Conservation (phyloP, 2,888 invertebrate genomes). For the Synanthedon vespiformis region DNA sequence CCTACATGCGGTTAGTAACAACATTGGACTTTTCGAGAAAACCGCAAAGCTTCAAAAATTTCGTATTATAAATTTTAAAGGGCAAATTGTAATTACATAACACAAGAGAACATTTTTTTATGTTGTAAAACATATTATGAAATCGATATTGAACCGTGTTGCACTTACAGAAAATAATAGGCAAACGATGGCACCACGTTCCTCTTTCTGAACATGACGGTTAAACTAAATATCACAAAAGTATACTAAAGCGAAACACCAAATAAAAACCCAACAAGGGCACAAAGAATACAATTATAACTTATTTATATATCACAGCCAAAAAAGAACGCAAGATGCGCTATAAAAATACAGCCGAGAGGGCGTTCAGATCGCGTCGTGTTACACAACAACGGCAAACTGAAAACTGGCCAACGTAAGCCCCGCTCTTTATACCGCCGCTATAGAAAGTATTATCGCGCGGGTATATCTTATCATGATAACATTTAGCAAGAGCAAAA, state of each 20-base stretch:
- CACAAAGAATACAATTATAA: slow-evolving; percentile 12
- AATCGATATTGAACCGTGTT: too few species aligned
- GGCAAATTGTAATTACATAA: too few species aligned
- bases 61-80: too few species aligned
- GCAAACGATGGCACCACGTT: slow-evolving; percentile 45
- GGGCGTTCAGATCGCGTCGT: slow-evolving; percentile 4
- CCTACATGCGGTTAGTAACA: too few species aligned
- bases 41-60: too few species aligned
- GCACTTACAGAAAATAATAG: slow-evolving; percentile 45
- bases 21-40: too few species aligned
- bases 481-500: slow-evolving; percentile 34
- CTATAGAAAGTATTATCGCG: slow-evolving; percentile 12
- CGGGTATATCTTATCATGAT: slow-evolving; percentile 41
- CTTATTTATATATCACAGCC: slow-evolving; percentile 23
- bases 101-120: too few species aligned
- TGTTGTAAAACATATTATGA: too few species aligned
- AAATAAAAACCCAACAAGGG: slow-evolving; percentile 4
- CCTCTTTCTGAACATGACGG: slow-evolving; percentile 46
- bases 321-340: not conserved
- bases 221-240: slow-evolving; percentile 1
- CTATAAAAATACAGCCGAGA: slow-evolving; percentile 10
- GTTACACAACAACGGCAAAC: slow-evolving; percentile 21
- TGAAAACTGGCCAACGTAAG: slow-evolving; percentile 12
- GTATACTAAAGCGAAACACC: slow-evolving; percentile 4
- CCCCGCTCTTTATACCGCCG: slow-evolving; percentile 37